These are phyloP conservation scores for Orchesellides sinensis DNA, from an alignment of 2,888 invertebrate genomes.

Conservation along the genomic window DNA sequence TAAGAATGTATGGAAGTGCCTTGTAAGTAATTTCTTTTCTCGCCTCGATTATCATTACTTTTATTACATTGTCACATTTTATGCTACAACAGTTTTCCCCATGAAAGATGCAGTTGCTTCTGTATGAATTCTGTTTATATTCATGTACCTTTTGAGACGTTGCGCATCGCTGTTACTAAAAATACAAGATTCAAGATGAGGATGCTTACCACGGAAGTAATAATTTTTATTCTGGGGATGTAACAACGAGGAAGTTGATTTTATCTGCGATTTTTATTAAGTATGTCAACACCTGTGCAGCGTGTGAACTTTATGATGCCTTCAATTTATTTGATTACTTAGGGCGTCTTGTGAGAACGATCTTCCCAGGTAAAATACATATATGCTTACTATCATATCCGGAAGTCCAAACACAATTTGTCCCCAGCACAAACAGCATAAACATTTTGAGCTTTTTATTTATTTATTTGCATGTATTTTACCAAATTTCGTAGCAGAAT, in stretches of 20 bases:
- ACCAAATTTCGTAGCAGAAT: too few relatives aligned
- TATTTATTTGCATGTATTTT: too few relatives aligned
- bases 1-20: neutral
- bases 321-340: too few relatives aligned
- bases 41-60: conserved; percentile 53
- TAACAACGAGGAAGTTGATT: neutral
- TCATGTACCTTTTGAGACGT: conserved; percentile 54
- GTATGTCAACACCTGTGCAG: conserved; percentile 48
- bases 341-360: too few relatives aligned
- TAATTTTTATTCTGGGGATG: conserved; percentile 10
- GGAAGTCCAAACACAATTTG: too few relatives aligned
- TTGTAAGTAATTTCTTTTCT: conserved; percentile 45
- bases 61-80: conserved; percentile 63
- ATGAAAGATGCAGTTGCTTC: neutral
- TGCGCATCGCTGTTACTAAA: conserved; percentile 40
- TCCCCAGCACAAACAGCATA: too few relatives aligned
- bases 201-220: conserved; percentile 38
- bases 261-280: too few relatives aligned
- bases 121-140: conserved; percentile 6
- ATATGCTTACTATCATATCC: too few relatives aligned
- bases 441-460: too few relatives aligned
- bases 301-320: neutral
- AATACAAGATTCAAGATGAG: neutral
- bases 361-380: too few relatives aligned
- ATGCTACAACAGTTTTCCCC: conserved; percentile 52